phyloP scores from a whole-genome alignment of 2,888 invertebrate genomes.

The Tipula vernalis region DNA sequence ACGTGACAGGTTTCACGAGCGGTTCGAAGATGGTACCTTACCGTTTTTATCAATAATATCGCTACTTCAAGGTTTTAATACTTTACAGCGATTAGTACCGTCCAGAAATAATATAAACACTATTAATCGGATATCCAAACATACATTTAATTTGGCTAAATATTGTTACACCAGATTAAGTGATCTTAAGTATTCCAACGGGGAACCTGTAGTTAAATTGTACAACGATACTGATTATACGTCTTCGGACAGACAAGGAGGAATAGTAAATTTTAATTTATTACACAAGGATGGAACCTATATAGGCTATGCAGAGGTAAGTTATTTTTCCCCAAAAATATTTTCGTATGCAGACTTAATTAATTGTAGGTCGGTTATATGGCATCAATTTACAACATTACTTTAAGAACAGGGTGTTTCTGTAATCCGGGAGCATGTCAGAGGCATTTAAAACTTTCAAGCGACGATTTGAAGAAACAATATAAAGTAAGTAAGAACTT shows the following conservation, averaged over 20 bases:
- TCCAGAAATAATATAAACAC: constrained; percentile 25
- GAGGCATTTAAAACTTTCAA: constrained; percentile 54
- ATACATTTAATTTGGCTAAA: constrained; percentile 64
- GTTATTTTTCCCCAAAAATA: neutral
- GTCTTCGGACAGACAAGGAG: constrained; percentile 57
- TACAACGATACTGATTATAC: constrained; percentile 63
- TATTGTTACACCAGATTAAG: constrained; percentile 53
- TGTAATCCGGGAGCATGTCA: constrained; percentile 96
- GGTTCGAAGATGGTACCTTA: constrained; percentile 90
- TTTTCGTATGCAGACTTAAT: neutral
- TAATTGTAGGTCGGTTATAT: constrained; percentile 66
- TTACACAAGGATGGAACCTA: constrained; percentile 59
- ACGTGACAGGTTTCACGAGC: constrained; percentile 53
- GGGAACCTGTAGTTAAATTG: constrained; percentile 49
- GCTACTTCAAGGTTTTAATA: constrained; percentile 70
- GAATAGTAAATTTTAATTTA: constrained; percentile 81
- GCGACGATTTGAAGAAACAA: constrained; percentile 59
- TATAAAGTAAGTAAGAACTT: constrained; percentile 43
- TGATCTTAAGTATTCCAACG: constrained; percentile 58
- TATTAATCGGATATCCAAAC: constrained; percentile 52
- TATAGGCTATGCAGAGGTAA: constrained; percentile 81
- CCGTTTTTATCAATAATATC: constrained; percentile 75
- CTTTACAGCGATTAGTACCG: constrained; percentile 51
- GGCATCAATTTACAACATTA: constrained; percentile 74
- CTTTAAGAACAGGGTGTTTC: constrained; percentile 86